Base-by-base conservation (phyloP, 2,797 vertebrate genomes). In the Gila robusta region DNA sequence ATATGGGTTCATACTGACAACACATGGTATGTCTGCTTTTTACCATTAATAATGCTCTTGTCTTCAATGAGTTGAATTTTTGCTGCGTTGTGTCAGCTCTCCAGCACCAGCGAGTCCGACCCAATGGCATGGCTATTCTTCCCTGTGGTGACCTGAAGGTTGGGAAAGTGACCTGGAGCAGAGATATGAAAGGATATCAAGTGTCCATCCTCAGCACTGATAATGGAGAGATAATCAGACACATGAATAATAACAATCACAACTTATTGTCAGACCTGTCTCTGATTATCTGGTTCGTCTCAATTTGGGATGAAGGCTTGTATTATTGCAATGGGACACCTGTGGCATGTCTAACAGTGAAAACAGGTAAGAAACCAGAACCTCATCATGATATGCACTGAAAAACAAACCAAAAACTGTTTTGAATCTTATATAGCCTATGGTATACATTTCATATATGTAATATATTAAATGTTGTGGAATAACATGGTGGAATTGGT, bases 201-300 rank as follows among this genome's bases (percentile, higher is more conserved):
- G 23, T 81, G 70, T 49, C 41, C 32, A 86, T 86, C 56, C 69
- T 86, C 41, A 86, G 21, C n/a, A 64, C 23, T 41, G 16, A 80
- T 41, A 39, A 80, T 8, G 62, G 69, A 67, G 14, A 3, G 4
- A 49, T 80, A 1, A 64, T 21, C 76, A 83, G 82, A 81, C 84
- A 80, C 71, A 52, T 71, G 32, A 54, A 78, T 17, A 78, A 70
- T 23, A 67, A 69, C 73, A 78, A 28, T 16, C 28, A 84, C 62
- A 84, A 47, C 44, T 16, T 64, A 1, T 41, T 84, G 9, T 5
- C 59, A 56, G 72, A 83, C 41, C 41, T 76, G 16, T 78, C 82
- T 52, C 35, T 84, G 59, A 69, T 84, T 37, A 69, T 84, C 62
- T 84, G 82, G 82, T 84, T 84, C 28, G 73, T 78, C 62, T 52